phyloP scores from a whole-genome alignment of 2,797 vertebrate species.

The Gobionotothen gibberifrons region DNA sequence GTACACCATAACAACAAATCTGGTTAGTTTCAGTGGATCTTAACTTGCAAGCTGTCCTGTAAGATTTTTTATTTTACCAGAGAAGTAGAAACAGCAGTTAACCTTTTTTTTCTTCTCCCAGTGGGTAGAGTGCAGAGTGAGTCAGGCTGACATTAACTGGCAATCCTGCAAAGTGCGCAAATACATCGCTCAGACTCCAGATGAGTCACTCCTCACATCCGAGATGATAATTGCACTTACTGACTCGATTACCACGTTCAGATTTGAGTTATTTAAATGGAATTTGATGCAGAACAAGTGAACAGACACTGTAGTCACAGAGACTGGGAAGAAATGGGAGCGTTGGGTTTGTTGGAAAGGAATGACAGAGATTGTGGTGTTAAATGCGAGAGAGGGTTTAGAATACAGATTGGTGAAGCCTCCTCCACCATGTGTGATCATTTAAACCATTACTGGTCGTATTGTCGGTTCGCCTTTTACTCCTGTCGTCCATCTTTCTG shows the following conservation, averaged over 20 bases:
- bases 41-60: constrained; percentile 25
- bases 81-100: constrained; percentile 53
- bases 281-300: constrained; percentile 27
- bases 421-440: constrained; percentile 69
- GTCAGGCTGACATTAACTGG: constrained; percentile 69
- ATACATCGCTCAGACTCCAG: constrained; percentile 53
- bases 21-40: constrained; percentile 1
- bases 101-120: constrained; percentile 16
- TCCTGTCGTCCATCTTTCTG: constrained; percentile 67
- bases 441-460: constrained; percentile 57
- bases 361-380: constrained; percentile 2
- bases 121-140: constrained; percentile 66
- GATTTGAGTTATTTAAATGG: constrained; percentile 47
- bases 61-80: constrained; percentile 26
- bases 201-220: constrained; percentile 70
- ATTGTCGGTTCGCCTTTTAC: constrained; percentile 53
- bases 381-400: constrained; percentile 41
- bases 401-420: constrained; percentile 45
- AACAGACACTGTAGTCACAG: constrained; percentile 11
- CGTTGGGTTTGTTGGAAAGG: constrained; percentile 15
- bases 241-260: constrained; percentile 61
- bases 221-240: constrained; percentile 62
- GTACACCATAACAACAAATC: constrained; percentile 9
- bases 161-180: constrained; percentile 55
- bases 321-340: not conserved